These are phyloP conservation scores for Chaetops frenatus DNA, from an alignment of 2,113 vertebrate genomes.

Conservation along the genomic window DNA sequence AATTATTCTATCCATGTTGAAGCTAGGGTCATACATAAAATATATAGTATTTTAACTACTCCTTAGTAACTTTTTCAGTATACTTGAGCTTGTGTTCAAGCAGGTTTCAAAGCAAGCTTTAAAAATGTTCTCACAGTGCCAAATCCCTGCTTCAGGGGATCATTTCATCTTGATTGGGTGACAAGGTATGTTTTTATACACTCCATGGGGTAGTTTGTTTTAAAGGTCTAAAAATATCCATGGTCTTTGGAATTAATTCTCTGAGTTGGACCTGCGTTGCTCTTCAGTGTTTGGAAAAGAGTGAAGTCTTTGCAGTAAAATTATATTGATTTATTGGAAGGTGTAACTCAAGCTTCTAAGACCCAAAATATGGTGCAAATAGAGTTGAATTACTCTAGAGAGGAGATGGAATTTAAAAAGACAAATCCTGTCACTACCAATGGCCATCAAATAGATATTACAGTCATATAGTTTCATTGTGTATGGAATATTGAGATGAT, in stretches of 20 bases:
- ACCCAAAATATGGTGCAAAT: neutral
- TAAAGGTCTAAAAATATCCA: neutral
- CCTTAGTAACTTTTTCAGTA: neutral
- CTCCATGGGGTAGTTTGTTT: neutral
- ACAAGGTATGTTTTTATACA: neutral
- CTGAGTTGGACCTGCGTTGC: neutral
- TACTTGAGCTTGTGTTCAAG: neutral
- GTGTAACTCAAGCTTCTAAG: constrained; percentile 3
- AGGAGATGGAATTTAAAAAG: constrained; percentile 32
- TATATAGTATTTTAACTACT: neutral
- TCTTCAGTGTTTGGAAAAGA: neutral
- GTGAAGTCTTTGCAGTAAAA: neutral
- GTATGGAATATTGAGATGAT: neutral
- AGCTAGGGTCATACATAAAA: neutral
- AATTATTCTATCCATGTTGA: neutral
- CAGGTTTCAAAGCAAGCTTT: neutral
- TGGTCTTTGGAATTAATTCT: neutral
- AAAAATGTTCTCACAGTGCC: neutral
- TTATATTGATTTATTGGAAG: constrained; percentile 17
- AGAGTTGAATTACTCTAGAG: constrained; percentile 20
- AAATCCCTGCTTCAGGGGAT: neutral
- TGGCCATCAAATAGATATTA: constrained; percentile 28
- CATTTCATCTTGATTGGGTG: neutral
- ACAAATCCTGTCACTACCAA: constrained; percentile 37
- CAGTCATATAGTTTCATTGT: neutral